phyloP scores from a whole-genome alignment of 92 coral and sea anemone species.

The Porites divaricata region DNA sequence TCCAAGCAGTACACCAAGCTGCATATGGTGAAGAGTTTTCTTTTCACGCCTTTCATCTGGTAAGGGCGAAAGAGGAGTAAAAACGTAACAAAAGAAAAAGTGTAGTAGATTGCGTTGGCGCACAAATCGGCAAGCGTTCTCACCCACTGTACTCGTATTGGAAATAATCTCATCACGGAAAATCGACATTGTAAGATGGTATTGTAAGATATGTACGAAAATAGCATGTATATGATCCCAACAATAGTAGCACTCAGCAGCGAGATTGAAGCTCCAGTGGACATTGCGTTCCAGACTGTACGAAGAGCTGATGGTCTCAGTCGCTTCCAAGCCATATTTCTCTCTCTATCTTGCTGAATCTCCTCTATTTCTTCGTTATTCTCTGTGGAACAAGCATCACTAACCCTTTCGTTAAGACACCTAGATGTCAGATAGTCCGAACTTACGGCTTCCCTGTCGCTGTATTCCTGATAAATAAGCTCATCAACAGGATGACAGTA shows the following conservation, averaged over 20 bases:
- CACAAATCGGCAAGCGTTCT: not conserved
- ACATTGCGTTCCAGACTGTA: constrained; percentile 18
- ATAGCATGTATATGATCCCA: not conserved
- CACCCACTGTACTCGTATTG: constrained; percentile 3
- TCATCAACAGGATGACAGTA: constrained; percentile 25
- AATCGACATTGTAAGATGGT: not conserved
- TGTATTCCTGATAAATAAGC: constrained; percentile 29
- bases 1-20: not conserved
- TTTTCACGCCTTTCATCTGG: not conserved
- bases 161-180: not conserved
- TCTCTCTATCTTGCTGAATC: not conserved
- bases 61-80: constrained; percentile 4
- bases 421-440: not conserved
- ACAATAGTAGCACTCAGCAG: not conserved
- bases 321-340: not conserved
- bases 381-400: not conserved
- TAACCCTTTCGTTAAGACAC: not conserved
- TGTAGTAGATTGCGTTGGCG: not conserved
- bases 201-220: not conserved
- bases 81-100: not conserved
- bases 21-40: not conserved
- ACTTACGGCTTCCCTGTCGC: constrained; percentile 14
- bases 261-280: constrained; percentile 26
- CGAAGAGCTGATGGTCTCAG: not conserved
- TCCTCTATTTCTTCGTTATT: not conserved